Conservation (phyloP, 2,888 invertebrate species). For the Amiota communis region DNA sequence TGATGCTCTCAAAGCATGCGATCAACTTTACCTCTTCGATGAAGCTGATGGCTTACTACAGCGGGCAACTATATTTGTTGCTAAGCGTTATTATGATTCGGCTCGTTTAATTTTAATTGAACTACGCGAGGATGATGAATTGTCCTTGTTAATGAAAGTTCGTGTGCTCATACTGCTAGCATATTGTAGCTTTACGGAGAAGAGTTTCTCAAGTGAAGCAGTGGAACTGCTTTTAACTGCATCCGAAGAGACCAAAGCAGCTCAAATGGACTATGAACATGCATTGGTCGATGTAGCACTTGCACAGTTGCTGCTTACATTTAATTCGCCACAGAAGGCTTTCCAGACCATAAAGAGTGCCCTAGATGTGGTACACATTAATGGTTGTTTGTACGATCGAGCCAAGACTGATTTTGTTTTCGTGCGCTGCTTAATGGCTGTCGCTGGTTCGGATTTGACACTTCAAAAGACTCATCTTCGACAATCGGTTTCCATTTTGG, state of each 20-base stretch:
- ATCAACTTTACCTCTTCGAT: slow-evolving; percentile 80
- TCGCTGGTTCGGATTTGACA: slow-evolving; percentile 73
- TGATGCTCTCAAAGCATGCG: slow-evolving; percentile 80
- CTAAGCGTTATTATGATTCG: slow-evolving; percentile 71
- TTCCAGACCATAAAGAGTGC: slow-evolving; percentile 80
- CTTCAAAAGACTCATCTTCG: slow-evolving; percentile 54
- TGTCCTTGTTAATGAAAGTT: slow-evolving; percentile 74
- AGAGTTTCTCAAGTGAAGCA: slow-evolving; percentile 75
- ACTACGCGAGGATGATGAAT: slow-evolving; percentile 62
- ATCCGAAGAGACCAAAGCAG: slow-evolving; percentile 81
- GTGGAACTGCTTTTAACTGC: slow-evolving; percentile 80
- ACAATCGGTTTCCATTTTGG: slow-evolving; percentile 75
- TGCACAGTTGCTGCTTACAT: slow-evolving; percentile 82
- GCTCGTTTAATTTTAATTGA: slow-evolving; percentile 69
- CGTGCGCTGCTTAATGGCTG: slow-evolving; percentile 84
- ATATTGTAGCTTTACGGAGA: slow-evolving; percentile 77
- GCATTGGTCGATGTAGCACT: slow-evolving; percentile 85
- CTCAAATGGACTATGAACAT: slow-evolving; percentile 84
- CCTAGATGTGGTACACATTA: slow-evolving; percentile 82
- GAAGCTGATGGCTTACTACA: slow-evolving; percentile 79
- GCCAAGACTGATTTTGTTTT: slow-evolving; percentile 84
- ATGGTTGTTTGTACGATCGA: slow-evolving; percentile 87
- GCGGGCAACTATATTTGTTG: slow-evolving; percentile 71
- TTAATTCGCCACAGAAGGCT: slow-evolving; percentile 86
- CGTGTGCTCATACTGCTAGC: slow-evolving; percentile 82